Evolutionary conservation across 1,140 invertebrate genomes (phyloP).

Genomic region (Drosophila rhopaloa): DNA sequence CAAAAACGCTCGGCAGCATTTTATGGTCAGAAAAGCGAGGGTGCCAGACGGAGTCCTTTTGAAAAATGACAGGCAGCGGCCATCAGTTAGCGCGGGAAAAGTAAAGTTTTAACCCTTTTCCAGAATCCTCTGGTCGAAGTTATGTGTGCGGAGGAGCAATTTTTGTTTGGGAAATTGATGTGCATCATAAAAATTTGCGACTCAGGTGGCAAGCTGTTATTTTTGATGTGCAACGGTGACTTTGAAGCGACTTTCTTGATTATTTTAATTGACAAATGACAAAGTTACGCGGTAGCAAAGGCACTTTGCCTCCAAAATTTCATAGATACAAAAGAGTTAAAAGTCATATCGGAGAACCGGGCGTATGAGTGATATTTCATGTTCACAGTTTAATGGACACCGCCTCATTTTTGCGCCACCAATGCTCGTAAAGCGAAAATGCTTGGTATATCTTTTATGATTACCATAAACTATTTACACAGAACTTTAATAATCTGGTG

Average conservation of each 20-base stretch:
- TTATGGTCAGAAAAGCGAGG: conserved; percentile 37
- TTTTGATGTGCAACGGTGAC: conserved; percentile 52
- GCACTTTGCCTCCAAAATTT: conserved; percentile 35
- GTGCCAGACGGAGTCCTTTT: conserved; percentile 18
- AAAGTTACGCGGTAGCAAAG: conserved; percentile 21
- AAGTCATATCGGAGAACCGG: conserved; percentile 22
- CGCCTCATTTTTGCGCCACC: conserved; percentile 20
- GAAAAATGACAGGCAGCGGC: conserved; percentile 44
- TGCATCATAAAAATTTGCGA: conserved; percentile 71
- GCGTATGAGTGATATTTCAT: conserved; percentile 81
- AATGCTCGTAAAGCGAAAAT: conserved; percentile 51
- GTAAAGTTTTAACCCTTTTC: conserved; percentile 38
- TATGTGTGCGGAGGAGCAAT: conserved; percentile 21
- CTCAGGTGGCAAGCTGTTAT: conserved; percentile 69
- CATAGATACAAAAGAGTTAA: conserved; percentile 28
- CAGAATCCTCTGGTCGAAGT: conserved; percentile 12
- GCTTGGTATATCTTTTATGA: conserved; percentile 61
- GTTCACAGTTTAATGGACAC: conserved; percentile 51
- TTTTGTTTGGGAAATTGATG: conserved; percentile 61
- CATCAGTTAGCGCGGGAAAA: conserved; percentile 24
- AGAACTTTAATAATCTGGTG: conserved; percentile 68
- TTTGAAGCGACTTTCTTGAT: conserved; percentile 21
- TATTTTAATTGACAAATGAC: conserved; percentile 63
- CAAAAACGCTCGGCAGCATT: conserved; percentile 12
- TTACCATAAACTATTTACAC: conserved; percentile 81